Evolutionary conservation across 2,888 invertebrate species (phyloP).

Genomic region (Cephus rjabovi): DNA sequence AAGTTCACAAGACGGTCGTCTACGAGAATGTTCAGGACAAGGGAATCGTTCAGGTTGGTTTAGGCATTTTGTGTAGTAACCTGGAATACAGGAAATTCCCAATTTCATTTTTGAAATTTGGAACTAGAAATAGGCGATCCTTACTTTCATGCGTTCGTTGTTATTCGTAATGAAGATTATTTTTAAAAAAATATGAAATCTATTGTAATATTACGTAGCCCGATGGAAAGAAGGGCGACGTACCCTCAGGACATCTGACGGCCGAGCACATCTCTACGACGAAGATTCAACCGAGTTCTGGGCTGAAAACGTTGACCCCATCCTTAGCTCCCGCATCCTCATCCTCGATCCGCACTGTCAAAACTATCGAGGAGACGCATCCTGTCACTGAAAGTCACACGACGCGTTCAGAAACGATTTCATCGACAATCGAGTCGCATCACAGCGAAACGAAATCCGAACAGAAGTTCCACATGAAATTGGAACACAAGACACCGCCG

Average conservation of each 20-base stretch:
- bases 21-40: constrained; percentile 70
- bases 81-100: constrained; percentile 12
- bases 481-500: constrained; percentile 61
- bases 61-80: neutral
- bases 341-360: constrained; percentile 28
- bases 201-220: constrained; percentile 40
- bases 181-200: too few species aligned
- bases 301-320: constrained; percentile 47
- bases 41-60: constrained; percentile 54
- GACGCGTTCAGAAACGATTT: constrained; percentile 58
- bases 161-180: too few species aligned
- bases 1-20: constrained; percentile 75
- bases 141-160: too few species aligned
- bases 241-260: constrained; percentile 54
- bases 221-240: constrained; percentile 54
- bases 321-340: constrained; percentile 49
- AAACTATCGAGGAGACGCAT: constrained; percentile 30
- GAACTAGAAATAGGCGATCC: neutral
- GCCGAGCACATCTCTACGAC: constrained; percentile 56
- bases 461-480: constrained; percentile 63
- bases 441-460: constrained; percentile 62
- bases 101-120: neutral
- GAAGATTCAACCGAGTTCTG: constrained; percentile 56
- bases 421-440: constrained; percentile 60
- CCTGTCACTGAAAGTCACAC: constrained; percentile 38